Evolutionary conservation across 2,888 invertebrate genomes (phyloP).

Genomic region (Mylabris sibirica): DNA sequence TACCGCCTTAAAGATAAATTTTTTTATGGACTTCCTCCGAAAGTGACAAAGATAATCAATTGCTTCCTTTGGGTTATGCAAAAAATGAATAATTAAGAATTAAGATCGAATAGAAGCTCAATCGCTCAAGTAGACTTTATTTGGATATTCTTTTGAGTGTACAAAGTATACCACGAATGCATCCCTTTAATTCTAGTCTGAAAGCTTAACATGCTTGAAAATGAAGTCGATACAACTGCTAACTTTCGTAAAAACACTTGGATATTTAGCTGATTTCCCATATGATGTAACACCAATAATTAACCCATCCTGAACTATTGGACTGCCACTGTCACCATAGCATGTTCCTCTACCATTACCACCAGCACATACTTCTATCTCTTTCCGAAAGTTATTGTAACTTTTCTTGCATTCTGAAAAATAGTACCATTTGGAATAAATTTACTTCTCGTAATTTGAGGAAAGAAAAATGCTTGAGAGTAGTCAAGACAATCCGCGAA

Average conservation of each 20-base stretch:
- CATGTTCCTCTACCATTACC: slow-evolving; percentile 66
- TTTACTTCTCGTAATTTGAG: too few species aligned
- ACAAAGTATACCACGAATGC: too few species aligned
- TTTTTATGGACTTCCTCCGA: too few species aligned
- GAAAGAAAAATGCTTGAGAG: slow-evolving; percentile 48
- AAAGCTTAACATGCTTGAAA: slow-evolving; percentile 7
- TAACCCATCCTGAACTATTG: slow-evolving; percentile 57
- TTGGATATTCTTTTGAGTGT: too few species aligned
- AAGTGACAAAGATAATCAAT: too few species aligned
- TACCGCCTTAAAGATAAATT: too few species aligned
- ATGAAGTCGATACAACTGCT: slow-evolving; percentile 51
- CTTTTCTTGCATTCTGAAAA: slow-evolving; percentile 61
- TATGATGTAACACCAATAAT: slow-evolving; percentile 67
- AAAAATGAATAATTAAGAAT: too few species aligned
- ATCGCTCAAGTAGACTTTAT: too few species aligned
- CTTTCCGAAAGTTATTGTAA: slow-evolving; percentile 55
- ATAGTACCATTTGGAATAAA: too few species aligned
- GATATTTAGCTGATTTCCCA: slow-evolving; percentile 67
- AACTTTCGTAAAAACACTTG: slow-evolving; percentile 62
- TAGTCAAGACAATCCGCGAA: background rate
- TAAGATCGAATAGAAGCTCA: too few species aligned
- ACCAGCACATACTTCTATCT: slow-evolving; percentile 59
- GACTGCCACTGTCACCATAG: slow-evolving; percentile 67
- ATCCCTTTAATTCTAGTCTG: too few species aligned
- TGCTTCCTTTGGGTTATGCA: too few species aligned